These are phyloP conservation scores for Oithona nana DNA, from an alignment of 2,888 invertebrate genomes.

Conservation along the genomic window DNA sequence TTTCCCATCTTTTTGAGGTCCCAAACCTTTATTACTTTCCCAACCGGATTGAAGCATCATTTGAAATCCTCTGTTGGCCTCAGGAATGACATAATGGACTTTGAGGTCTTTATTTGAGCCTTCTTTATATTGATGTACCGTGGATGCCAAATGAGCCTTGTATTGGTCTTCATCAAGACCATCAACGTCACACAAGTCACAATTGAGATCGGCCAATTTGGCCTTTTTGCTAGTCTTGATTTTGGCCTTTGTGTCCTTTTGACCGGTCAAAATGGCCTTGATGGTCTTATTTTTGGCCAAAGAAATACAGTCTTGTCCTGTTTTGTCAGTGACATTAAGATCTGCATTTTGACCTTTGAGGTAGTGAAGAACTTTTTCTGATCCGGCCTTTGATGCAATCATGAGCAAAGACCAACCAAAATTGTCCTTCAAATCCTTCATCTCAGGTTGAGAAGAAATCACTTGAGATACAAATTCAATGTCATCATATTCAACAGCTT, in stretches of 20 bases:
- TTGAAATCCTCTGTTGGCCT: background rate
- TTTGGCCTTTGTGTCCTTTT: background rate
- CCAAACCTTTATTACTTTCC: background rate
- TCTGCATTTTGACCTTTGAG: background rate
- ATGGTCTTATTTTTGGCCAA: background rate
- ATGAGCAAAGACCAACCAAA: constrained; percentile 8
- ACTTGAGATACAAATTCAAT: background rate
- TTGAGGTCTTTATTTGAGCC: background rate
- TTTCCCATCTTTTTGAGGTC: background rate
- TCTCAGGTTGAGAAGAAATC: background rate
- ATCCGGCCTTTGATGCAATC: background rate
- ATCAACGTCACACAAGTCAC: background rate
- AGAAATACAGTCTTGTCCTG: background rate
- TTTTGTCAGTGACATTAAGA: background rate
- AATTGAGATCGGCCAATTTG: background rate
- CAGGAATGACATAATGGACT: background rate
- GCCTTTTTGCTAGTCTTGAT: background rate
- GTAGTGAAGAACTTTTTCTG: background rate
- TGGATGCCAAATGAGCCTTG: background rate
- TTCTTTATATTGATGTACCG: background rate
- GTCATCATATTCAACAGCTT: background rate
- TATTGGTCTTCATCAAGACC: background rate
- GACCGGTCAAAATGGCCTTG: background rate
- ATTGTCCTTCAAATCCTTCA: background rate
- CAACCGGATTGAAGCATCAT: constrained; percentile 3